Conservation (phyloP, 2,888 invertebrate species). For the Tachina grossa region DNA sequence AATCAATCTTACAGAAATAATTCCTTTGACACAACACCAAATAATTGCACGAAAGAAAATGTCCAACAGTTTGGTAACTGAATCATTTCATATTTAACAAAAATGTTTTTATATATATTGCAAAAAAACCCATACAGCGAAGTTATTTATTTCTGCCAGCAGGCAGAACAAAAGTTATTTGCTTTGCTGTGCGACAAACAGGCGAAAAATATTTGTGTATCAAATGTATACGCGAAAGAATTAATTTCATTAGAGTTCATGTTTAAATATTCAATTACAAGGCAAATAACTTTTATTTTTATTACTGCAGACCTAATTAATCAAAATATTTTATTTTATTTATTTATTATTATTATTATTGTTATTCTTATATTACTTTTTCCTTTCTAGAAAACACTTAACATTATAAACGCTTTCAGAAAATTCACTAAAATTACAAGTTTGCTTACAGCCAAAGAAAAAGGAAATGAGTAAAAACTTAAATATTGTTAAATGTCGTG, state of each 20-base stretch:
- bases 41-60: slow-evolving; percentile 65
- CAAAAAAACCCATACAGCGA: background rate
- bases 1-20: slow-evolving; percentile 18
- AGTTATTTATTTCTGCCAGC: background rate
- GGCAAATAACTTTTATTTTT: slow-evolving; percentile 58
- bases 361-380: background rate
- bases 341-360: too few relatives aligned
- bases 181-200: background rate
- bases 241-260: slow-evolving; percentile 53
- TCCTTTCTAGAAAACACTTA: slow-evolving; percentile 4
- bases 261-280: slow-evolving; percentile 57
- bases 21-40: slow-evolving; percentile 39
- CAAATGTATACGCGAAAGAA: background rate
- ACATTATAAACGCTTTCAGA: slow-evolving; percentile 43
- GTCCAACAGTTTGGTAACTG: slow-evolving; percentile 56
- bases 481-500: slow-evolving; percentile 68
- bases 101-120: too few relatives aligned
- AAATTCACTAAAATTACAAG: slow-evolving; percentile 10
- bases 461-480: slow-evolving; percentile 51
- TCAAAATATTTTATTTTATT: slow-evolving; percentile 46
- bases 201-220: slow-evolving; percentile 13
- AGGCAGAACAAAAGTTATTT: background rate
- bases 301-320: slow-evolving; percentile 69
- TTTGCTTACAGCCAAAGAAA: slow-evolving; percentile 14
- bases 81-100: slow-evolving; percentile 17